A percentile compares a stretch with the other conserved stretches of the same genome.
Conservation (phyloP, 2,113 vertebrate genomes). For the Dolichotis patagonum region DNA sequence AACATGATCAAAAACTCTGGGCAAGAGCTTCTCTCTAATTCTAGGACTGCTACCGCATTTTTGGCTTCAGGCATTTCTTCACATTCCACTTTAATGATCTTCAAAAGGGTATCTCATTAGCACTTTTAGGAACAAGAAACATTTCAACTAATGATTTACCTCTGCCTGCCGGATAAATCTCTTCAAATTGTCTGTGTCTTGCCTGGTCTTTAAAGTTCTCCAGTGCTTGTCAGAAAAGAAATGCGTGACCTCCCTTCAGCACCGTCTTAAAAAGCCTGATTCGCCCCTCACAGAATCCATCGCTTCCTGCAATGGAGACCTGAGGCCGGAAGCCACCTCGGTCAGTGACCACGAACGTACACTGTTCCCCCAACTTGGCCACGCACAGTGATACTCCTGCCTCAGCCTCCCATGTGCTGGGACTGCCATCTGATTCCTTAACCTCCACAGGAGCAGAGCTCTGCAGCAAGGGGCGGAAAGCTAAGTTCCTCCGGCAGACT, state of each 20-base stretch:
- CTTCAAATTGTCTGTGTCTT: slow-evolving; percentile 98
- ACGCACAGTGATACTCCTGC: slow-evolving; percentile 85
- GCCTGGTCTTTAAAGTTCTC: slow-evolving; percentile 99
- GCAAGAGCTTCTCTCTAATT: slow-evolving; percentile 88
- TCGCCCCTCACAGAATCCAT: slow-evolving; percentile 97
- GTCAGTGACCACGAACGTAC: slow-evolving; percentile 89
- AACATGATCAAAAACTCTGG: slow-evolving; percentile 58
- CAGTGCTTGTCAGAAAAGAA: slow-evolving; percentile 95
- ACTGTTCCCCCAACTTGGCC: slow-evolving; percentile 90
- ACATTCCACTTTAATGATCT: slow-evolving; percentile 94
- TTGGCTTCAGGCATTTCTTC: slow-evolving; percentile 95
- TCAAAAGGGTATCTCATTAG: slow-evolving; percentile 94
- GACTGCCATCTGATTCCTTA: slow-evolving; percentile 77
- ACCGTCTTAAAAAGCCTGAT: slow-evolving; percentile 93
- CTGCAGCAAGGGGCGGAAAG: slow-evolving; percentile 83
- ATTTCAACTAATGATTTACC: slow-evolving; percentile 98
- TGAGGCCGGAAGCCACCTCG: slow-evolving; percentile 89
- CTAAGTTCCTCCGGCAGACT: background rate
- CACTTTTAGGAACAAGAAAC: slow-evolving; percentile 95
- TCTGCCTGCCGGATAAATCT: slow-evolving; percentile 97
- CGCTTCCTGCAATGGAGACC: slow-evolving; percentile 92
- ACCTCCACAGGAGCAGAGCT: slow-evolving; percentile 94
- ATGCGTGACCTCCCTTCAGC: slow-evolving; percentile 94
- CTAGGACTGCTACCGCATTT: slow-evolving; percentile 93
- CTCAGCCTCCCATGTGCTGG: background rate